A percentile compares a stretch with the other conserved stretches of the same genome.
Evolutionary conservation across 2,797 vertebrate species (phyloP).

Genomic region (Gallirallus australis): DNA sequence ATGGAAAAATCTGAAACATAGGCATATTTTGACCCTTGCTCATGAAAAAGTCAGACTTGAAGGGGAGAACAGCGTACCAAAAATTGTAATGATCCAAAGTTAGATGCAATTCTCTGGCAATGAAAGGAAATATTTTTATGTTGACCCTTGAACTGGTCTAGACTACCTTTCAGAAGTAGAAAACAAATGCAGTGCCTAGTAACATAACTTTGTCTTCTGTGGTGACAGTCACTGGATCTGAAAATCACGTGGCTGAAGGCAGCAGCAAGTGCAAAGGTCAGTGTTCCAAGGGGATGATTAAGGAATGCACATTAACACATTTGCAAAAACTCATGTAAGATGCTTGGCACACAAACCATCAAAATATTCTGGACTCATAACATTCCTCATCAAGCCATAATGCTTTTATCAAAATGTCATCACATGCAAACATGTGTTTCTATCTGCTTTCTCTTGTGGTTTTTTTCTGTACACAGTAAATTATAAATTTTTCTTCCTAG

Average conservation of each 20-base stretch:
- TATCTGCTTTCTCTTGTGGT: not conserved
- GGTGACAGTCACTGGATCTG: not conserved
- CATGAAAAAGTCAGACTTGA: not conserved
- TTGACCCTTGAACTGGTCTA: not conserved
- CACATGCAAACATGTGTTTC: not conserved
- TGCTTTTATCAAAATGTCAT: constrained; percentile 1
- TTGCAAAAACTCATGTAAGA: not conserved
- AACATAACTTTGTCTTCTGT: not conserved
- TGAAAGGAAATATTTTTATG: not conserved
- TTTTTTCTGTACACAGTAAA: not conserved
- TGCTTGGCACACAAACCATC: not conserved
- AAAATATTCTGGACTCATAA: not conserved
- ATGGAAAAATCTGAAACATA: not conserved
- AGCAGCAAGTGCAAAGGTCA: not conserved
- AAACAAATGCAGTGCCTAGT: not conserved
- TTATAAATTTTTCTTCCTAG: not conserved
- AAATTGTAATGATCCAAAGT: not conserved
- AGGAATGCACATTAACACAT: not conserved
- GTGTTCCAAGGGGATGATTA: not conserved
- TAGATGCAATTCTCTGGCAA: not conserved
- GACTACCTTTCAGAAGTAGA: not conserved
- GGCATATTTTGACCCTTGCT: constrained; percentile 3
- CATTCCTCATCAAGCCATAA: not conserved
- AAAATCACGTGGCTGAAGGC: not conserved
- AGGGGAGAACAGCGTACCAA: not conserved